Percentiles rank a stretch among this genome's conserved stretches.
These are phyloP conservation scores for Thymelicus lineola DNA, from an alignment of 2,888 invertebrate species.

Conservation along the genomic window DNA sequence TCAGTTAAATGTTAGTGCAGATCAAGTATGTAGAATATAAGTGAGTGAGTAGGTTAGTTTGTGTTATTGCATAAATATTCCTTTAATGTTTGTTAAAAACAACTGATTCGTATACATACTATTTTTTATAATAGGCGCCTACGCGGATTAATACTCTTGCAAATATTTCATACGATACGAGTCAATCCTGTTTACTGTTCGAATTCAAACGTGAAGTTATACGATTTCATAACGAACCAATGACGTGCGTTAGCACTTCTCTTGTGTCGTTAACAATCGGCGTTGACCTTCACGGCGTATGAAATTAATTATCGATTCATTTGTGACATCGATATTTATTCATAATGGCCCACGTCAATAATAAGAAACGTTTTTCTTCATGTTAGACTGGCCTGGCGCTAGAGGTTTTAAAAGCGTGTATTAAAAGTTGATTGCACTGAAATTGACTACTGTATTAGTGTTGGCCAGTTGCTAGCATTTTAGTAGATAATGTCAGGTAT, in stretches of 20 bases:
- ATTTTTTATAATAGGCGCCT: no score
- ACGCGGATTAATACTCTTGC: no score
- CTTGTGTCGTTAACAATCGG: slow-evolving; percentile 21
- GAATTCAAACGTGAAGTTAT: background rate
- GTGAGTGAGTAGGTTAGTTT: no score
- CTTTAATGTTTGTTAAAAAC: no score
- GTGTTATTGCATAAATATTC: no score
- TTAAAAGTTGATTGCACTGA: slow-evolving; percentile 33
- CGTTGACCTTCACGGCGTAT: slow-evolving; percentile 21
- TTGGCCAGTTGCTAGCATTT: background rate
- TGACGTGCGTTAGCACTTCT: slow-evolving; percentile 13
- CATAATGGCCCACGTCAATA: background rate
- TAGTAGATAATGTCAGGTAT: slow-evolving; percentile 1
- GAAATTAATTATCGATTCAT: slow-evolving; percentile 26
- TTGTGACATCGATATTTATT: slow-evolving; percentile 15
- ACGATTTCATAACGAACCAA: slow-evolving; percentile 9
- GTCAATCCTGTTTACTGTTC: background rate
- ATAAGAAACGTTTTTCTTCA: slow-evolving; percentile 9
- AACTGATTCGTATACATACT: no score
- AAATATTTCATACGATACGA: no score
- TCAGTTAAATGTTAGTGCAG: no score
- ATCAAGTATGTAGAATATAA: no score
- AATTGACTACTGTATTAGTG: slow-evolving; percentile 29
- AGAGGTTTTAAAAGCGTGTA: slow-evolving; percentile 12
- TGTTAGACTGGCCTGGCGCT: background rate